These are phyloP conservation scores for Pollenia angustigena DNA, from an alignment of 2,888 invertebrate species.

Conservation along the genomic window DNA sequence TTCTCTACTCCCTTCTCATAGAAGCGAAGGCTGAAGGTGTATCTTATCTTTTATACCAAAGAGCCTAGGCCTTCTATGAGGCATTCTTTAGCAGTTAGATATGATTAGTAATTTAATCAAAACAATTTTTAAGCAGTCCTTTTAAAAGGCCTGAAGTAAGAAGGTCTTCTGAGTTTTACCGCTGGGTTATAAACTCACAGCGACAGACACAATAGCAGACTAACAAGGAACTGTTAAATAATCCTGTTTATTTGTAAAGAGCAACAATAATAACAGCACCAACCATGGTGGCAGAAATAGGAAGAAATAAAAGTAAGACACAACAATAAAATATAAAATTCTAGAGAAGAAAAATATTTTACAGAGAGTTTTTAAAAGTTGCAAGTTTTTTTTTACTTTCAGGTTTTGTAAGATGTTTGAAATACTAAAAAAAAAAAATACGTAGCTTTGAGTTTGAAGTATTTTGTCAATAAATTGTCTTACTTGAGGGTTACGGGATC, in stretches of 20 bases:
- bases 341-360: background rate
- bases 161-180: no score
- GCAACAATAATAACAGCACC: conserved; percentile 19
- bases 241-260: conserved; percentile 63
- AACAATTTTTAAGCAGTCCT: no score
- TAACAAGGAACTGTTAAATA: conserved; percentile 52
- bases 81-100: no score
- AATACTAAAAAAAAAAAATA: background rate
- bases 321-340: conserved; percentile 37
- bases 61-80: no score
- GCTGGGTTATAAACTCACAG: no score
- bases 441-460: background rate
- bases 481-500: no score
- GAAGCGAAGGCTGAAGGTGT: no score
- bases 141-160: no score
- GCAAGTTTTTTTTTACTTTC: background rate
- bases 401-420: background rate
- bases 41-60: no score
- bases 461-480: no score
- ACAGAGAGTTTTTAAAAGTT: background rate
- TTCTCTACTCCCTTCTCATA: no score
- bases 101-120: no score
- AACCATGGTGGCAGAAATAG: background rate
- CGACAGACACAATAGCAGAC: conserved; percentile 7
- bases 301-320: conserved; percentile 27